Conservation (phyloP, 2,797 vertebrate genomes). For the Scleropages formosus region DNA sequence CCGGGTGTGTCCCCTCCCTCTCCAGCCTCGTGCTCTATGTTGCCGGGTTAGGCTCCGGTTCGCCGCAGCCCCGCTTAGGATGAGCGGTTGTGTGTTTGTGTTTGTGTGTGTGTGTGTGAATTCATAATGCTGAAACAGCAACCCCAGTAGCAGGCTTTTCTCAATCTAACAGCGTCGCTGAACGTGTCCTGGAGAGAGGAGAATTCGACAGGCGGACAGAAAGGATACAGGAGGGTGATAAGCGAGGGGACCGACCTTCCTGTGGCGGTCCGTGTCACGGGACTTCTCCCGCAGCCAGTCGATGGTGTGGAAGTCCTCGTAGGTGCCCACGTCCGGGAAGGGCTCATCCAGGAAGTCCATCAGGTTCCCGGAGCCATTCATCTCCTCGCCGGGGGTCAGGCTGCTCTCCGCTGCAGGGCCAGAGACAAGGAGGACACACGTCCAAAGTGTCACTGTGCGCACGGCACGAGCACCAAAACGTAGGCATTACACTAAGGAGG, state of each 20-base stretch:
- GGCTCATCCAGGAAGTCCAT: constrained; percentile 88
- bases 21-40: too few species aligned
- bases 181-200: too few species aligned
- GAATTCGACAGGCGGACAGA: background rate
- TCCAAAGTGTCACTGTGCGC: background rate
- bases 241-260: constrained; percentile 77
- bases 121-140: background rate
- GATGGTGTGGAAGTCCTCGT: constrained; percentile 97
- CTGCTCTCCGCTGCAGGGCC: background rate
- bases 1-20: too few species aligned
- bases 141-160: background rate
- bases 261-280: constrained; percentile 87
- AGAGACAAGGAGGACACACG: background rate
- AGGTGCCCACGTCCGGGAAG: constrained; percentile 86
- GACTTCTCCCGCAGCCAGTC: constrained; percentile 97
- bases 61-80: too few species aligned
- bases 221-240: background rate
- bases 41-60: too few species aligned
- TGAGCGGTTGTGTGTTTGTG: too few species aligned
- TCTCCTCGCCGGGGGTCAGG: constrained; percentile 18
- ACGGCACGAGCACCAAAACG: background rate
- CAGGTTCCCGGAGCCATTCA: constrained; percentile 43
- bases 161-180: too few species aligned
- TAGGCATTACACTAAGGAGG: background rate
- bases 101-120: too few species aligned